phyloP scores from a whole-genome alignment of 2,888 invertebrate genomes.

The Eledona agricola region DNA sequence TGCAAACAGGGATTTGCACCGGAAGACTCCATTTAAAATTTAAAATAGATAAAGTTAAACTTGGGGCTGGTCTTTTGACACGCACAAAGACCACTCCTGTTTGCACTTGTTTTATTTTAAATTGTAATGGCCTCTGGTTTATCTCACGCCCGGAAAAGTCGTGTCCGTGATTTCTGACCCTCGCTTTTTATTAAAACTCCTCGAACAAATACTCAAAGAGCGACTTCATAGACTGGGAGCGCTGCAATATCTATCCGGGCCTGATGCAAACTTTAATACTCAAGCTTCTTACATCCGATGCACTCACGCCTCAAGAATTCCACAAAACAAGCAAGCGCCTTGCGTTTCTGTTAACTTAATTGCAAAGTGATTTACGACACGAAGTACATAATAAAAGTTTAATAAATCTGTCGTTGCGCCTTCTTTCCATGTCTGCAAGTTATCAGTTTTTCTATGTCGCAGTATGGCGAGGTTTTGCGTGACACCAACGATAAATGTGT shows the following conservation, averaged over 20 bases:
- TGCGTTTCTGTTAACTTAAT: constrained; percentile 14
- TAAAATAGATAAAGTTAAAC: constrained; percentile 25
- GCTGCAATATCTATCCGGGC: no score
- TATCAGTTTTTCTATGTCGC: constrained; percentile 27
- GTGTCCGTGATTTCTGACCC: constrained; percentile 4
- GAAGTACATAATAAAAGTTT: constrained; percentile 23
- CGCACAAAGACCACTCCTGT: neutral
- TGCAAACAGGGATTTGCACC: constrained; percentile 26
- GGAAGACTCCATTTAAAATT: constrained; percentile 25
- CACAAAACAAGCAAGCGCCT: no score
- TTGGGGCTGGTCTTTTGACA: constrained; percentile 15
- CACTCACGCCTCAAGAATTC: no score
- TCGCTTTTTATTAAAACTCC: no score
- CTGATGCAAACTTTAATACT: no score
- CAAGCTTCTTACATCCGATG: no score
- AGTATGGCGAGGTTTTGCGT: constrained; percentile 29
- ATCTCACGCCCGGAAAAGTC: neutral
- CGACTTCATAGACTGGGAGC: no score
- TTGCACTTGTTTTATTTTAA: constrained; percentile 8
- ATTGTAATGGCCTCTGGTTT: constrained; percentile 6
- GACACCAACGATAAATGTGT: constrained; percentile 27
- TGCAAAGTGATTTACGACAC: constrained; percentile 16
- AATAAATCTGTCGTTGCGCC: constrained; percentile 24
- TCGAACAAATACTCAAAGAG: no score
- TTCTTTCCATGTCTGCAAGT: constrained; percentile 26